Evolutionary conservation across 1,140 invertebrate genomes (phyloP).

Genomic region (Rhagoletis zephyria): DNA sequence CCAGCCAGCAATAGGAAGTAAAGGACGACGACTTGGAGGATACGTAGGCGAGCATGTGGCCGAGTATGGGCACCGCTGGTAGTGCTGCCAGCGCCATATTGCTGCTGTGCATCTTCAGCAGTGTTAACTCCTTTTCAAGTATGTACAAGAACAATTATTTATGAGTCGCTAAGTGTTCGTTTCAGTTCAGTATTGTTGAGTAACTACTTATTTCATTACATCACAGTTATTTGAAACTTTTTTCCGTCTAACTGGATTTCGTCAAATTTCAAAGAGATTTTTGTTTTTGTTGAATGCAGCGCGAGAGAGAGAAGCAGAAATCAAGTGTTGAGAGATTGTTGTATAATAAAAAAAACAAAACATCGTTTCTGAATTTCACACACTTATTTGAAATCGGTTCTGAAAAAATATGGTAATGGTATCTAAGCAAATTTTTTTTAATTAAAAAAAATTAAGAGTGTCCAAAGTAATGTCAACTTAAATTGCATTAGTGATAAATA

Average conservation of each 20-base stretch:
- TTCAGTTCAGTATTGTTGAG: not conserved
- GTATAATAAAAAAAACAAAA: too few species aligned
- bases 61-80: slow-evolving; percentile 56
- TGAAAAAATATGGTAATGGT: too few species aligned
- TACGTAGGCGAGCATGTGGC: slow-evolving; percentile 40
- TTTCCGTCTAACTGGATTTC: not conserved
- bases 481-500: too few species aligned
- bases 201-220: not conserved
- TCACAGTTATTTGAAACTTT: slow-evolving; percentile 19
- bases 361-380: too few species aligned
- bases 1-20: not conserved
- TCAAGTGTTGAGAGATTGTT: too few species aligned
- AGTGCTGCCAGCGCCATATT: slow-evolving; percentile 55
- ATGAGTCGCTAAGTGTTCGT: slow-evolving; percentile 15
- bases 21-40: not conserved
- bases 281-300: not conserved
- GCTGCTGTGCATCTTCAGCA: slow-evolving; percentile 59
- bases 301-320: not conserved
- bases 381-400: too few species aligned
- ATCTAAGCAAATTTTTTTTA: too few species aligned
- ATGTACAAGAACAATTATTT: slow-evolving; percentile 60
- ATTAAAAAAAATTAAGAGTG: too few species aligned
- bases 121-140: slow-evolving; percentile 70
- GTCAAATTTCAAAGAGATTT: slow-evolving; percentile 44
- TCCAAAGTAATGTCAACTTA: too few species aligned